phyloP scores from a whole-genome alignment of 2,888 invertebrate genomes.

The Hypolimnas misippus region DNA sequence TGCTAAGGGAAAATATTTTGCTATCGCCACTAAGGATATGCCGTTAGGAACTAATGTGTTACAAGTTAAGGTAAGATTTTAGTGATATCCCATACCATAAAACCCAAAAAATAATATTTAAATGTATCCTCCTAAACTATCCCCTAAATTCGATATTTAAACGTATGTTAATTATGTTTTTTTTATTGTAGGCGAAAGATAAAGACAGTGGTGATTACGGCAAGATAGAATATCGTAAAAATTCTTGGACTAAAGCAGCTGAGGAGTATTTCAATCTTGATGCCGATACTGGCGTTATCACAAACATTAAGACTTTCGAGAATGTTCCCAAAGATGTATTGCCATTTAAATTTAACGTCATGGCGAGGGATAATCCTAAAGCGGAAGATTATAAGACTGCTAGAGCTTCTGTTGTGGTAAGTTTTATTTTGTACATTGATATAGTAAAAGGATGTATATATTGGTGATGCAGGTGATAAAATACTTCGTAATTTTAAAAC shows the following conservation, averaged over 20 bases:
- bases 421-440: slow-evolving; percentile 45
- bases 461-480: no score
- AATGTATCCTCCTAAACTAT: no score
- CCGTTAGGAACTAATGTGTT: slow-evolving; percentile 90
- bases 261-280: slow-evolving; percentile 90
- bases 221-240: slow-evolving; percentile 87
- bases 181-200: slow-evolving; percentile 88
- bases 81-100: background rate
- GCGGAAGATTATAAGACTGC: slow-evolving; percentile 85
- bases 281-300: slow-evolving; percentile 89
- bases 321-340: slow-evolving; percentile 85
- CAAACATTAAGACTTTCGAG: slow-evolving; percentile 89
- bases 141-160: no score
- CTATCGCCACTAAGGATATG: slow-evolving; percentile 89
- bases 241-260: slow-evolving; percentile 74
- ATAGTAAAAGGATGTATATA: no score
- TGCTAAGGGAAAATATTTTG: slow-evolving; percentile 89
- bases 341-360: slow-evolving; percentile 90
- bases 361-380: slow-evolving; percentile 90
- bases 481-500: no score
- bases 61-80: slow-evolving; percentile 86
- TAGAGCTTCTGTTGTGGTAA: slow-evolving; percentile 86
- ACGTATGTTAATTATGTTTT: background rate
- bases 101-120: no score
- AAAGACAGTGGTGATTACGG: slow-evolving; percentile 93